These are phyloP conservation scores for Cliona cf. orientalis DNA, from an alignment of 37 sponge, comb jelly and placozoan genomes.

Conservation along the genomic window DNA sequence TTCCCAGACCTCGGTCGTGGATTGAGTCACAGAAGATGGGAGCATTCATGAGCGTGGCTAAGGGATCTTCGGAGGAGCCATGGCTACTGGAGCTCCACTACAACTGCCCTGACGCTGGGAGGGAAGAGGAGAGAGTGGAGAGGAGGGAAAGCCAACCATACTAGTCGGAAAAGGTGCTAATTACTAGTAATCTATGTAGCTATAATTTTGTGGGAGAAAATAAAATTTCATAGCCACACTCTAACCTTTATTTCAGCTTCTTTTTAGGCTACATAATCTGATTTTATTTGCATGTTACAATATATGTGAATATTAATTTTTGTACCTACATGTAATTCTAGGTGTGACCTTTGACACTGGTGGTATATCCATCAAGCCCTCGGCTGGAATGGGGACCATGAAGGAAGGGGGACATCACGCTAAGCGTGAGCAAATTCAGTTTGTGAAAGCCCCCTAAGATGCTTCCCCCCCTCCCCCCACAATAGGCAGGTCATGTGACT, in stretches of 20 bases:
- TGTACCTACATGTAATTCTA: conserved; percentile 3
- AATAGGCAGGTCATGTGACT: conserved; percentile 66
- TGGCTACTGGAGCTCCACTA: conserved; percentile 83
- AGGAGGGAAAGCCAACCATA: conserved; percentile 27
- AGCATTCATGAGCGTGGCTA: conserved; percentile 83
- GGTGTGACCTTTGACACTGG: conserved; percentile 98
- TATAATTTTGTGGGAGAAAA: too few relatives aligned
- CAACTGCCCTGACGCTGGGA: too few relatives aligned
- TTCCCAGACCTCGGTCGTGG: conserved; percentile 63
- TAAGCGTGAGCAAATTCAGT: too few relatives aligned
- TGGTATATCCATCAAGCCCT: conserved; percentile 94
- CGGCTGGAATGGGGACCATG: conserved; percentile 88
- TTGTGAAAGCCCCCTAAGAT: too few relatives aligned
- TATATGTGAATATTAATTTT: too few relatives aligned
- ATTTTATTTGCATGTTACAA: too few relatives aligned
- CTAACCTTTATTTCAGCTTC: too few relatives aligned
- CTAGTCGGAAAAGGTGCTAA: conserved; percentile 95
- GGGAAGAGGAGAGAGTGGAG: neutral
- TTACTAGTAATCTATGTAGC: too few relatives aligned
- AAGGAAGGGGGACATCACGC: conserved; percentile 97
- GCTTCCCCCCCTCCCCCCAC: too few relatives aligned
- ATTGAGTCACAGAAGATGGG: conserved; percentile 85
- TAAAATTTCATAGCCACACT: too few relatives aligned
- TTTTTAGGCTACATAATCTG: too few relatives aligned
- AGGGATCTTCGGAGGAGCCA: conserved; percentile 87